Conservation (phyloP, 2,888 invertebrate genomes). For the Oligia fasciuncula region DNA sequence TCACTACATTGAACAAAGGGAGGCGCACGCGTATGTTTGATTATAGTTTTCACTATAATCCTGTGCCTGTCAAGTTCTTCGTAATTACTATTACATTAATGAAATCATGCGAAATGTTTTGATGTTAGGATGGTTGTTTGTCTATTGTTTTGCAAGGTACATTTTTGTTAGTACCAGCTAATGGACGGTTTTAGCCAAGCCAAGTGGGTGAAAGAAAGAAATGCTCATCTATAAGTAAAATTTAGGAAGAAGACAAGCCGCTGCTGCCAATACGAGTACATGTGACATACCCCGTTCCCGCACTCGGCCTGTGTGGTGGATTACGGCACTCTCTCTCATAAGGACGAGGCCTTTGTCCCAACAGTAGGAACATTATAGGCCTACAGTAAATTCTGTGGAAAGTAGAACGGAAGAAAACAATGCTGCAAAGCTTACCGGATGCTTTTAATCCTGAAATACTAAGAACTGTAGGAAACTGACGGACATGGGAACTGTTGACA, state of each 20-base stretch:
- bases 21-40: conserved; percentile 72
- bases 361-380: background rate
- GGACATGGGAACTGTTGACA: no score
- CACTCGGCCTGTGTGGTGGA: background rate
- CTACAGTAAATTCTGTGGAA: background rate
- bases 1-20: conserved; percentile 59
- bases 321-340: background rate
- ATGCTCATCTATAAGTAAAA: no score
- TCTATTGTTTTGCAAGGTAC: background rate
- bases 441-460: background rate
- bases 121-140: conserved; percentile 6
- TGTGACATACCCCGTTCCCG: background rate
- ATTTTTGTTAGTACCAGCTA: background rate
- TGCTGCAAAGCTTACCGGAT: background rate
- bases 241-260: background rate
- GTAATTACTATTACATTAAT: conserved; percentile 8
- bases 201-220: background rate
- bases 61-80: conserved; percentile 2
- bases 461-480: background rate
- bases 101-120: conserved; percentile 7
- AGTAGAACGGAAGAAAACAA: background rate
- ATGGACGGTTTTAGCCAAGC: background rate
- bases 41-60: conserved; percentile 65
- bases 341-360: background rate
- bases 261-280: background rate